A percentile compares a stretch with the other conserved stretches of the same genome.
Evolutionary conservation across 2,113 vertebrate genomes (phyloP).

Genomic region (Ahaetulla prasina): DNA sequence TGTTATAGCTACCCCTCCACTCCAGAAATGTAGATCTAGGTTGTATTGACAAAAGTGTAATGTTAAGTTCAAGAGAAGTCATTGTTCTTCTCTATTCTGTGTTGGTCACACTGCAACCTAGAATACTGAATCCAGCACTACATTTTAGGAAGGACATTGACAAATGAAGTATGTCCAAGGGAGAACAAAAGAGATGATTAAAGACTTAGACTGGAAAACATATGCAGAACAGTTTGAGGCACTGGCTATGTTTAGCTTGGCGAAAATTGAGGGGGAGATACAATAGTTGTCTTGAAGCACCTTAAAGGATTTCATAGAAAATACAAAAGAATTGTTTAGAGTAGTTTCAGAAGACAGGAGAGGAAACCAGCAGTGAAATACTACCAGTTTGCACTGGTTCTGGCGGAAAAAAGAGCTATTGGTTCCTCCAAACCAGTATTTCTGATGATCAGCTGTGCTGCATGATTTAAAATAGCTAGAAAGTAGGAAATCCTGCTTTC

Average conservation of each 20-base stretch:
- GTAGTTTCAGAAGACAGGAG: not conserved
- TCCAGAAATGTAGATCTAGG: not conserved
- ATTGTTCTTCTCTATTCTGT: not conserved
- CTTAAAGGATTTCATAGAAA: not conserved
- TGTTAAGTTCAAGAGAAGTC: not conserved
- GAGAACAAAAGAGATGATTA: not conserved
- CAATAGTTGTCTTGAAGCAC: not conserved
- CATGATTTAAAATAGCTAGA: too few species aligned
- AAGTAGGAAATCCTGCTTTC: too few species aligned
- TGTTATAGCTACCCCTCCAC: not conserved
- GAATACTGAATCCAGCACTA: not conserved
- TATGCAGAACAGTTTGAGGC: not conserved
- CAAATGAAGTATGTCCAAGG: not conserved
- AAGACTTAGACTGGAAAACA: not conserved
- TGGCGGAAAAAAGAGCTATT: too few species aligned
- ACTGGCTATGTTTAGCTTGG: not conserved
- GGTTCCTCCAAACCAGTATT: too few species aligned
- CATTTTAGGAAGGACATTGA: not conserved
- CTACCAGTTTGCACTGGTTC: too few species aligned
- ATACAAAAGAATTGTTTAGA: not conserved
- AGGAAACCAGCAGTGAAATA: too few species aligned
- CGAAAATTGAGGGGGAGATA: not conserved
- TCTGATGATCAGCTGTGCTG: too few species aligned
- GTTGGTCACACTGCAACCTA: not conserved
- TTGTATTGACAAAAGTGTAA: not conserved